Evolutionary conservation across 2,113 vertebrate genomes (phyloP).

Genomic region (Brachypteracias leptosomus): DNA sequence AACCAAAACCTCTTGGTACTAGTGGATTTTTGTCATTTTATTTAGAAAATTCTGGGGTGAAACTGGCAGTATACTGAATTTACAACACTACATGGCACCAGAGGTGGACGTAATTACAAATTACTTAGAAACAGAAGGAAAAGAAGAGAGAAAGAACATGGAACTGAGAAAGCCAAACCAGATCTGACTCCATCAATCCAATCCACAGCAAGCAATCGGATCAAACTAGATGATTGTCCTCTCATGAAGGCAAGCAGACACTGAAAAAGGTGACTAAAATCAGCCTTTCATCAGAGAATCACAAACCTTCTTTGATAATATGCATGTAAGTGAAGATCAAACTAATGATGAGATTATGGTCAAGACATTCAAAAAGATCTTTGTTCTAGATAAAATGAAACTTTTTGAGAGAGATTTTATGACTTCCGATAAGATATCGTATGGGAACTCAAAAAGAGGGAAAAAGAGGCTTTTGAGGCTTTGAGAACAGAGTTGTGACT

Average conservation of each 20-base stretch:
- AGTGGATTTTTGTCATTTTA: neutral
- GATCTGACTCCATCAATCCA: neutral
- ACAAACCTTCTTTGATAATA: neutral
- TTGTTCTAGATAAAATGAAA: neutral
- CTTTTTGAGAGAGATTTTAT: neutral
- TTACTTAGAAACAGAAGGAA: neutral
- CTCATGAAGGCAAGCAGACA: neutral
- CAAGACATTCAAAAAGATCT: neutral
- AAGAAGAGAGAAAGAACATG: neutral
- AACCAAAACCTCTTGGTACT: rapidly evolving
- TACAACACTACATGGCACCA: neutral
- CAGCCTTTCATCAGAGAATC: neutral
- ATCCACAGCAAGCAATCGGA: neutral
- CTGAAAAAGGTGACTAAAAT: neutral
- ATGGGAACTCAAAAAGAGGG: neutral
- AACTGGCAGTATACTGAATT: neutral
- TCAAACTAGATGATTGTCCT: neutral
- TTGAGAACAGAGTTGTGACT: neutral
- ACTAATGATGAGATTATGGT: neutral
- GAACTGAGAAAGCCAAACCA: neutral
- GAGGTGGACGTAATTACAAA: neutral
- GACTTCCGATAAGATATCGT: neutral
- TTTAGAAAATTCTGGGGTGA: neutral
- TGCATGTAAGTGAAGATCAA: neutral
- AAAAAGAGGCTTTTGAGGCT: neutral